A percentile compares a stretch with the other conserved stretches of the same genome.
phyloP scores from a whole-genome alignment of 2,113 vertebrate genomes.

The Misgurnus anguillicaudatus region DNA sequence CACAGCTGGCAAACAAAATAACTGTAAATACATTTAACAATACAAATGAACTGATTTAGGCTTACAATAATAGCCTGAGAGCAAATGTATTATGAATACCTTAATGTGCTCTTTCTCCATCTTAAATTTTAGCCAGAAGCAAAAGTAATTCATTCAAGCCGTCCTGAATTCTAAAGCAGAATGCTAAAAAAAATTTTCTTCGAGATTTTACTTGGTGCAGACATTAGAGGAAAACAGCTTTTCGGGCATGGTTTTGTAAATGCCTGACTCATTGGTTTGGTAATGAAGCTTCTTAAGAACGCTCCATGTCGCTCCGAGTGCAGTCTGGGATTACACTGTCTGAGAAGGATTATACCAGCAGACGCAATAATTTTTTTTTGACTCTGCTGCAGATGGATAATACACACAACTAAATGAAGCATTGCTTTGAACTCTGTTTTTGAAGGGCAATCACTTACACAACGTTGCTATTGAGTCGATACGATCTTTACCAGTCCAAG shows the following conservation, averaged over 20 bases:
- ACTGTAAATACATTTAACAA: neutral
- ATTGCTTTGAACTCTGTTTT: slow-evolving; percentile 27
- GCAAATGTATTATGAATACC: neutral
- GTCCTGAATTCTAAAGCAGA: neutral
- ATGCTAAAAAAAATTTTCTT: neutral
- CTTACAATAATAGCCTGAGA: neutral
- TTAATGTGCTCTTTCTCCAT: neutral
- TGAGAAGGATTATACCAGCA: slow-evolving; percentile 37
- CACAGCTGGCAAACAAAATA: slow-evolving; percentile 4
- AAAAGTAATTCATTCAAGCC: slow-evolving; percentile 1
- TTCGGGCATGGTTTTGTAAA: neutral
- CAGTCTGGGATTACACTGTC: slow-evolving; percentile 34
- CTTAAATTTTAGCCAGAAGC: neutral
- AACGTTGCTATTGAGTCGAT: neutral
- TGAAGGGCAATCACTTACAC: neutral
- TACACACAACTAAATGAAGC: neutral
- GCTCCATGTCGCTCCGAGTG: slow-evolving; percentile 15
- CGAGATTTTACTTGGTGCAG: neutral
- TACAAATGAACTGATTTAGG: neutral
- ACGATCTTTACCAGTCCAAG: slow-evolving; percentile 3
- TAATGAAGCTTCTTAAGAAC: slow-evolving; percentile 24
- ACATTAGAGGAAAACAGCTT: neutral
- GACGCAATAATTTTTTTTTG: slow-evolving; percentile 29
- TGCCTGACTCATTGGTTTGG: slow-evolving; percentile 27
- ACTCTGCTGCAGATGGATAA: neutral